Evolutionary conservation across 2,888 invertebrate species (phyloP).

Genomic region (Drosophila phalerata): DNA sequence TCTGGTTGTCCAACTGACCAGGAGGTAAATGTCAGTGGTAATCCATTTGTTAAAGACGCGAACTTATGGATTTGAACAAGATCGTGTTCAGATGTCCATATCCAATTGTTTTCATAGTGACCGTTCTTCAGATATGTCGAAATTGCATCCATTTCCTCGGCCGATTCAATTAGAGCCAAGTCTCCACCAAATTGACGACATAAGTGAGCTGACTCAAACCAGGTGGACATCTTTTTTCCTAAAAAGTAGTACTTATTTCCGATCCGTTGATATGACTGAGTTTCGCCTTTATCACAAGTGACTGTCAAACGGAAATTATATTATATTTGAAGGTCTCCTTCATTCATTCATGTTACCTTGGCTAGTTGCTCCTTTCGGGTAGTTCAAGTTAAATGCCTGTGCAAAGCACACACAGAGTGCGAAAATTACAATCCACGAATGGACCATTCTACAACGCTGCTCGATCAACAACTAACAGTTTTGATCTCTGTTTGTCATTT

Average conservation of each 20-base stretch:
- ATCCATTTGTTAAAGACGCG: slow-evolving; percentile 32
- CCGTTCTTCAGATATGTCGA: slow-evolving; percentile 18
- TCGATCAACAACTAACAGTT: too few relatives aligned
- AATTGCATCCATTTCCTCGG: slow-evolving; percentile 37
- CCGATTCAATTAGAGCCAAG: slow-evolving; percentile 42
- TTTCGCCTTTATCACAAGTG: slow-evolving; percentile 9
- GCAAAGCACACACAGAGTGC: slow-evolving; percentile 10
- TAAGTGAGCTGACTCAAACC: slow-evolving; percentile 40
- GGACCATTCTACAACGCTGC: too few relatives aligned
- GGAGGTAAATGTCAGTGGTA: slow-evolving; percentile 18
- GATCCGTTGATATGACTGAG: slow-evolving; percentile 16
- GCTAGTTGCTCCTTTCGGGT: slow-evolving; percentile 13
- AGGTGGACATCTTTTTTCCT: slow-evolving; percentile 18
- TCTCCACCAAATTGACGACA: slow-evolving; percentile 48
- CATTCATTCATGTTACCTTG: slow-evolving; percentile 18
- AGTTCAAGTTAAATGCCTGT: slow-evolving; percentile 13
- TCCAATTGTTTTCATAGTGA: slow-evolving; percentile 7
- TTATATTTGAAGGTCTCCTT: neutral
- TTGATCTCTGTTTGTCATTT: too few relatives aligned
- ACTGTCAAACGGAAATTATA: slow-evolving; percentile 3
- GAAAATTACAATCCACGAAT: neutral
- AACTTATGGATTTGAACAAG: slow-evolving; percentile 14
- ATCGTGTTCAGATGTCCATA: slow-evolving; percentile 51
- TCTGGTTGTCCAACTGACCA: slow-evolving; percentile 46
- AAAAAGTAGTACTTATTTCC: slow-evolving; percentile 43